These are phyloP conservation scores for Phenganax subtilis DNA, from an alignment of 92 coral and sea anemone genomes.

Conservation along the genomic window DNA sequence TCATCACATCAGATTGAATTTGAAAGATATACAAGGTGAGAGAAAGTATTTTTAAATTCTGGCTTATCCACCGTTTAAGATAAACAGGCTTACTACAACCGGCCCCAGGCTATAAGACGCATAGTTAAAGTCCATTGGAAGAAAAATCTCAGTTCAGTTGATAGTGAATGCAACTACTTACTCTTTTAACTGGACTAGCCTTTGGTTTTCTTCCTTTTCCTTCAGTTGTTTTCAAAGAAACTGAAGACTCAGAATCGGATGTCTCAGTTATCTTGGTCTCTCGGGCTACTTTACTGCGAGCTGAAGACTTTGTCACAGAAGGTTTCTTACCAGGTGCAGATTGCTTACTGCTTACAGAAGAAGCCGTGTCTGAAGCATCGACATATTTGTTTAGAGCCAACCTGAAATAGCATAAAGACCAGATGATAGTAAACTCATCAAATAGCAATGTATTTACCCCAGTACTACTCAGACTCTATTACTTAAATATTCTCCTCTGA, in stretches of 20 bases:
- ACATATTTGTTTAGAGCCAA: conserved; percentile 55
- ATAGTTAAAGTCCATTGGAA: too few species aligned
- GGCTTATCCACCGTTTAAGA: too few species aligned
- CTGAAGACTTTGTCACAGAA: background rate
- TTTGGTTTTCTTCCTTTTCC: background rate
- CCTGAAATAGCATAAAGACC: background rate
- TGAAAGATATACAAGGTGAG: too few species aligned
- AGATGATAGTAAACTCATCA: too few species aligned
- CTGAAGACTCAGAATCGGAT: conserved; percentile 34
- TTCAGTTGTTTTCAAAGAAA: background rate
- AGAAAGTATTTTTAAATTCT: too few species aligned
- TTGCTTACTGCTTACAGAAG: conserved; percentile 40
- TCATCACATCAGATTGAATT: too few species aligned
- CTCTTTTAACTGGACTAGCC: background rate
- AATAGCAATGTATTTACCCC: too few species aligned
- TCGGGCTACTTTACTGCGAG: conserved; percentile 10
- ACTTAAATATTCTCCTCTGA: too few species aligned
- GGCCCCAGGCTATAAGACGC: too few species aligned
- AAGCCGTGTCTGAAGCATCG: conserved; percentile 48
- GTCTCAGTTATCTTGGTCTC: conserved; percentile 31
- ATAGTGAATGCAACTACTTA: background rate
- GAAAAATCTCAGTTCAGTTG: too few species aligned
- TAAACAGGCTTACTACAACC: too few species aligned
- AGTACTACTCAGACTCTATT: too few species aligned
- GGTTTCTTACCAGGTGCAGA: background rate